Percentiles rank a stretch among this genome's conserved stretches.
Evolutionary conservation across 92 coral and sea anemone genomes (phyloP).

Genomic region (Siderastrea radians): DNA sequence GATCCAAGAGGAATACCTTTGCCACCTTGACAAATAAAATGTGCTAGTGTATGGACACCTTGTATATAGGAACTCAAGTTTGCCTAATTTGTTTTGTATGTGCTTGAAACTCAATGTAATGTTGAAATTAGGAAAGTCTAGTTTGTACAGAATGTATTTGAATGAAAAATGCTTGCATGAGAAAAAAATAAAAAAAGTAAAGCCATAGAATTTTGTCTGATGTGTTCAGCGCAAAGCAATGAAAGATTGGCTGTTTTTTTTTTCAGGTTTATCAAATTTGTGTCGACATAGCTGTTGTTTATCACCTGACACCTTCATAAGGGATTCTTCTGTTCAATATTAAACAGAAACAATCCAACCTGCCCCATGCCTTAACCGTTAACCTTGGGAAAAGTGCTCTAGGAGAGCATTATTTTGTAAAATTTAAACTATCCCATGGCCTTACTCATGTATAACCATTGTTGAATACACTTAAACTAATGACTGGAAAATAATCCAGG

Average conservation of each 20-base stretch:
- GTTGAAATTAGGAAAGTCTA: not conserved
- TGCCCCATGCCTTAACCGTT: no score
- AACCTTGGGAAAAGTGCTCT: no score
- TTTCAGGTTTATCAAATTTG: not conserved
- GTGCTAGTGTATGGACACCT: not conserved
- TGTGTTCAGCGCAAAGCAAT: not conserved
- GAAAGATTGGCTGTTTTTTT: not conserved
- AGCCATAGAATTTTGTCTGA: not conserved
- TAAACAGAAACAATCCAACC: no score
- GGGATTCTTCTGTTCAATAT: no score
- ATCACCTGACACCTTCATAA: no score
- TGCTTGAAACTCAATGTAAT: not conserved
- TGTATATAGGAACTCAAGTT: not conserved
- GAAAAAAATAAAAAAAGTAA: no score
- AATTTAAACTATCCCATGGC: no score
- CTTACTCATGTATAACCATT: no score
- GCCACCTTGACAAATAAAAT: conserved; percentile 65
- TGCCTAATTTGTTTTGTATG: not conserved
- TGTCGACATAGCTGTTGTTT: no score
- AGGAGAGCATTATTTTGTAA: no score
- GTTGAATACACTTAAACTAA: no score
- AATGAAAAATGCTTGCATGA: not conserved
- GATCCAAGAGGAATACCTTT: conserved; percentile 96
- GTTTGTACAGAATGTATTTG: conserved; percentile 38
- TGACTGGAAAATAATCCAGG: no score